phyloP scores from a whole-genome alignment of 2,888 invertebrate genomes.

The Lithodes maja region DNA sequence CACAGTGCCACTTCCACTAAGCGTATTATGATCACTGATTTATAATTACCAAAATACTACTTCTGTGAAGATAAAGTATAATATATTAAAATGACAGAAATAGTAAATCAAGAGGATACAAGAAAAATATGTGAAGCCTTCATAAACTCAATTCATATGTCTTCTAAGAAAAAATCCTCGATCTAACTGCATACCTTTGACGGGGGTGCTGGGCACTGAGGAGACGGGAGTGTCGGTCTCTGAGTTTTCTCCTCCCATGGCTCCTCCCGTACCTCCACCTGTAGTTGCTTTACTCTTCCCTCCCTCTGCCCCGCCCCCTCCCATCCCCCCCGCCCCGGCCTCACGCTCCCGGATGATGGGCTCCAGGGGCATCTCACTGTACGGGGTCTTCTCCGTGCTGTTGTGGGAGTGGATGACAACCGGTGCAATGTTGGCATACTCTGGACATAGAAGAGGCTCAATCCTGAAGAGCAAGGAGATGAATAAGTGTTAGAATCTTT shows the following conservation, averaged over 20 bases:
- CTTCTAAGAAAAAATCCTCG: no score
- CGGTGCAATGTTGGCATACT: conserved; percentile 79
- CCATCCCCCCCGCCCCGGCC: not conserved
- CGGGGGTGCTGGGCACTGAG: conserved; percentile 66
- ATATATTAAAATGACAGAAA: no score
- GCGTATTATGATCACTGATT: no score
- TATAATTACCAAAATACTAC: no score
- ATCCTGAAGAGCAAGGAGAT: conserved; percentile 74
- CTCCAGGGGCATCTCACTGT: conserved; percentile 75
- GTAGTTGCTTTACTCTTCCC: not conserved
- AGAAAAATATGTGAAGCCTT: no score
- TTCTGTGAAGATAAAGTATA: no score
- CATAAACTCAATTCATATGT: no score
- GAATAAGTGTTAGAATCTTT: no score
- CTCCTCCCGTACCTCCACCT: not conserved
- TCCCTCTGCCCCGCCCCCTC: not conserved
- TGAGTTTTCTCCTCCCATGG: conserved; percentile 30
- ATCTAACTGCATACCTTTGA: conserved; percentile 52
- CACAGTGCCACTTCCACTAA: no score
- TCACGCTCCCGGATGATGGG: conserved; percentile 61
- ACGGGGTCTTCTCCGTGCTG: conserved; percentile 75
- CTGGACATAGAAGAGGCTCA: conserved; percentile 80
- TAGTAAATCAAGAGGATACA: no score
- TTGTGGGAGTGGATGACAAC: conserved; percentile 79
- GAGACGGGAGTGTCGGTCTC: conserved; percentile 58